Conservation (phyloP, 1,140 invertebrate species). For the Saxidomus purpurata region DNA sequence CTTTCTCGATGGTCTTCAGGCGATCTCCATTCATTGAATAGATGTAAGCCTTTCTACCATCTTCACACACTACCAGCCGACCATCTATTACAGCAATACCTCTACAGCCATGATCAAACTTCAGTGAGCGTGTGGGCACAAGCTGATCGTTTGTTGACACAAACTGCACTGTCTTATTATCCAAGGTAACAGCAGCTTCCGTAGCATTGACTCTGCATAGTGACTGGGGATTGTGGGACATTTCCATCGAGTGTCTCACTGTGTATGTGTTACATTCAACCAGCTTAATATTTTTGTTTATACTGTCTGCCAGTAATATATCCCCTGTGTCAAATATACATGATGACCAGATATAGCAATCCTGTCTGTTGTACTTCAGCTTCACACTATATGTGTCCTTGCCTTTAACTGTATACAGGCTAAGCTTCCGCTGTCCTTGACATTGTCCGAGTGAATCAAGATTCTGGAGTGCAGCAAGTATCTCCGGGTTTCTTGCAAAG, state of each 20-base stretch:
- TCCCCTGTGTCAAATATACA: background rate
- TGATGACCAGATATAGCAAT: background rate
- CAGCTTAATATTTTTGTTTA: background rate
- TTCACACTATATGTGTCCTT: background rate
- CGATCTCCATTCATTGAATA: constrained; percentile 1
- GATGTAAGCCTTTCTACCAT: background rate
- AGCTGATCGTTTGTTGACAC: background rate
- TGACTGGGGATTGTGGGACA: background rate
- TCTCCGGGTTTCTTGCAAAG: too few species aligned
- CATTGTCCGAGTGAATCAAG: background rate
- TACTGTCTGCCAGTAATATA: background rate
- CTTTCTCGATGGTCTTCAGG: background rate
- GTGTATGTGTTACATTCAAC: background rate
- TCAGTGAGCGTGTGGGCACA: background rate
- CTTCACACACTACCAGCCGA: background rate
- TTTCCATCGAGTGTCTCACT: background rate
- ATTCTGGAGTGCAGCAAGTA: background rate
- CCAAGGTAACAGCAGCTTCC: background rate
- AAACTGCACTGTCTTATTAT: background rate
- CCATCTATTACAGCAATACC: constrained; percentile 10
- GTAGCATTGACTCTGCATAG: background rate
- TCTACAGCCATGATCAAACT: constrained; percentile 4
- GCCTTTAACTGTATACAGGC: background rate
- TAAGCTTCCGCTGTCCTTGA: background rate
- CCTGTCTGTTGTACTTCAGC: background rate